Base-by-base conservation (phyloP, 2,113 vertebrate genomes). In the Crypturellus undulatus region DNA sequence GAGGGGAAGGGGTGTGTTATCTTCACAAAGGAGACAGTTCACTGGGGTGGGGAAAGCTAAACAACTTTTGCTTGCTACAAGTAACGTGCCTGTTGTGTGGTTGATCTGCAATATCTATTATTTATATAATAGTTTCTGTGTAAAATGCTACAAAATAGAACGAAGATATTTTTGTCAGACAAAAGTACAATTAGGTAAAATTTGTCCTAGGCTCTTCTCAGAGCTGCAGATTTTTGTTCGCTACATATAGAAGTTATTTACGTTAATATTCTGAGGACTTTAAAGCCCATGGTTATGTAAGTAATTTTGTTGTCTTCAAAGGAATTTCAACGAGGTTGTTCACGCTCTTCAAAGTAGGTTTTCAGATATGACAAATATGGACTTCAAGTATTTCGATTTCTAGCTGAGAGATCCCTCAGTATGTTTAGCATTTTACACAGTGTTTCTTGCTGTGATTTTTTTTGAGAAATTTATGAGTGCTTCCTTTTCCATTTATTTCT, bases 361-460 rank as follows among this genome's bases (percentile, higher is more conserved):
- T 65, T 79, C 22, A 77, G 6, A 17, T 85, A 25, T 54, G 21
- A 49, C 21, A 49, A 49, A 49, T 49, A 24, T 65, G 82, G 54
- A 58, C 18, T 11, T 64, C 69, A 45, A 45, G 1, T 30, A 58
- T 62, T 82, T 77, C 11, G 63, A 2, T 77, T 87, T 58, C 30
- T 54, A 79, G n/a, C 12, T 58, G 34, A 75, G 32, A 58, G 71
- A 94, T 58, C 2, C 4, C 75, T 73, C 3, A 32, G 18, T 32
- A 19, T 65, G 3, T 72, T 82, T 69, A 45, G 20, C 12, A 26
- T 79, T 68, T 80, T 84, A 45, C 25, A 12, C 10, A 10, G 9
- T n/a, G 17, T 79, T 87, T 76, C 81, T 75, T 84, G 18, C n/a
- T 76, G 79, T 82, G 73, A 71, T 52, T 91, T 93, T 58, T 89